Evolutionary conservation across 2,113 vertebrate genomes (phyloP), one percentile per base, ranked within the genome.

Genomic region (Leptobrachium leishanense): DNA sequence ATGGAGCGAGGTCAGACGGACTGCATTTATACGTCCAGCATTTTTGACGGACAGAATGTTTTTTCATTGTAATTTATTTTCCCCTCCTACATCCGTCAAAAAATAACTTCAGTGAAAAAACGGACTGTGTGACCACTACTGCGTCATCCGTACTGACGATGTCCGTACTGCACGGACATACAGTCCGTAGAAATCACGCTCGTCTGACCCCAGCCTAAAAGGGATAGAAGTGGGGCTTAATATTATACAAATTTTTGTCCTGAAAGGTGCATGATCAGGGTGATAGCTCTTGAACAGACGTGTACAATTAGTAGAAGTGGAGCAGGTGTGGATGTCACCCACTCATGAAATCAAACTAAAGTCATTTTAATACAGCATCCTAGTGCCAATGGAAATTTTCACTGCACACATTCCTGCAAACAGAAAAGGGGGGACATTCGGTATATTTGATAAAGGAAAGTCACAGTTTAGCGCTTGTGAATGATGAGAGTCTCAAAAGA

Each of bases 211-310:
- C n/a, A n/a, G n/a, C n/a, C n/a, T n/a, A n/a, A 46, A 64, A 41
- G 72, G 63, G 43, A 44, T 3, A 15, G 9, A 74, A 31, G 20
- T 44, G 44, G 57, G 9, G 59, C 43, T 57, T 43, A 15, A 15
- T 43, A 62, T 59, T 20, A 59, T 20, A 59, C 8, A 73, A 43
- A 59, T 72, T 55, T 43, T 44, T 73, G 55, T 64, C 72, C 57
- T 64, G 43, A 64, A 74, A 74, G 57, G 31, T 64, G 13, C 55
- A 74, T 10, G 64, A 74, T 74, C 57, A 6, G 46, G 57, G 55
- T 74, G 72, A 74, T 74, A 62, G 72, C 55, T 53, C 42, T 74
- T 6, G 44, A 64, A 74, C 40, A 41, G 42, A 54, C 62, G 20
- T 63, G 43, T 39, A 55, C n/a, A 46, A 5, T 46, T 43, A 74